Evolutionary conservation across 2,797 vertebrate species (phyloP), one percentile per base, ranked within the genome.

Genomic region (Anguilla obscura): DNA sequence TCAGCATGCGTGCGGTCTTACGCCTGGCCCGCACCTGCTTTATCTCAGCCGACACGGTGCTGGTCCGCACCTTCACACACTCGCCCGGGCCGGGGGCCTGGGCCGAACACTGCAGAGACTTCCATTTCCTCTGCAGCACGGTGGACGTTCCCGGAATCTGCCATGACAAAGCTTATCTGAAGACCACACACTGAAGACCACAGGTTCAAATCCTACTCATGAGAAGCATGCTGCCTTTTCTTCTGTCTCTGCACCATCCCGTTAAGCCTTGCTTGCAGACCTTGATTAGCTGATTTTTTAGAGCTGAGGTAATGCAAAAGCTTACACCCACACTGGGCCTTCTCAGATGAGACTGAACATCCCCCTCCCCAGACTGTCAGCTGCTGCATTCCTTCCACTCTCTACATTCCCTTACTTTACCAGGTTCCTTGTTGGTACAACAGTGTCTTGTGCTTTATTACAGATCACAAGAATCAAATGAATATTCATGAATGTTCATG

Each of bases 101-200:
- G 52, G 96, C 88, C 0, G 96, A 93, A 69, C 97, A 95, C 89
- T 97, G 97, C 86, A 97, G 92, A 16, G 97, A 94, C 90, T 95
- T 97, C 97, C 97, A 98, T 89, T 98, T 98, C 91, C 95, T 98
- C 95, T 99, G 97, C 92, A 98, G 91, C 76, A 97, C 96, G 1
- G 97, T 98, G 21, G 97, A 97, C n/a, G 95, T 98, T 86, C 98
- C 98, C 85, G 98, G 98, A 92, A 99, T 99, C 98, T 99, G 92
- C 91, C 74, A 92, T 6, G 21, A n/a, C 3, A 82, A n/a, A 7
- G 58, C 54, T 2, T 21, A 9, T 50, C 24, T 69, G 24, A 45
- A 45, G 40, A 21, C 5, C 63, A 80, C 87, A 63, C 12, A 14
- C 18, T 30, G 40, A 27, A 30, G 7, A 60, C 33, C 30, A 24